These are phyloP conservation scores for Coreoperca whiteheadi DNA, from an alignment of 2,113 vertebrate genomes.

Conservation along the genomic window DNA sequence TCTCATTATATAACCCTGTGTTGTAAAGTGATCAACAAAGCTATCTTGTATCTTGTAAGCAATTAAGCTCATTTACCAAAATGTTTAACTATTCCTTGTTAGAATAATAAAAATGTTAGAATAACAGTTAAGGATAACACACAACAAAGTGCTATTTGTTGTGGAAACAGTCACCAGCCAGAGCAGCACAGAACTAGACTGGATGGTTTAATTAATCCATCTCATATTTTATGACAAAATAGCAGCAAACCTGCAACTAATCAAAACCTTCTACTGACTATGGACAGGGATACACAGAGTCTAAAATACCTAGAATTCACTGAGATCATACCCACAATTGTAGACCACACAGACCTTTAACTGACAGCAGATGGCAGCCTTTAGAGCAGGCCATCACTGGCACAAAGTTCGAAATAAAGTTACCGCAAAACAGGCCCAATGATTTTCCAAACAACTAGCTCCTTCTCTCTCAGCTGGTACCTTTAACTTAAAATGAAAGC, in stretches of 20 bases:
- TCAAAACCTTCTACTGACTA: neutral
- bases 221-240: neutral
- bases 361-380: constrained; percentile 79
- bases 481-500: constrained; percentile 29
- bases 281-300: neutral
- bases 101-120: too few relatives aligned
- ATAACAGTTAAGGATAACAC: neutral
- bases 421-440: neutral
- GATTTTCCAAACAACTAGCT: constrained; percentile 6
- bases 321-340: constrained; percentile 19
- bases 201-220: neutral
- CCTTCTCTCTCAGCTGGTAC: neutral
- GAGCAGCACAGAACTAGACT: neutral
- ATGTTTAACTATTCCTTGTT: neutral
- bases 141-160: constrained; percentile 12
- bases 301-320: constrained; percentile 13
- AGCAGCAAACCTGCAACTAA: neutral
- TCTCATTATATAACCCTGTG: too few relatives aligned
- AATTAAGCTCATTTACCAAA: neutral
- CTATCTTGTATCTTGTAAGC: too few relatives aligned
- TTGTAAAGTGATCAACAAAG: too few relatives aligned
- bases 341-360: constrained; percentile 46
- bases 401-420: constrained; percentile 9
- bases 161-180: constrained; percentile 25
- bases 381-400: constrained; percentile 43